Evolutionary conservation across 2,113 vertebrate species (phyloP).

Genomic region (Cynopterus brachyotis): DNA sequence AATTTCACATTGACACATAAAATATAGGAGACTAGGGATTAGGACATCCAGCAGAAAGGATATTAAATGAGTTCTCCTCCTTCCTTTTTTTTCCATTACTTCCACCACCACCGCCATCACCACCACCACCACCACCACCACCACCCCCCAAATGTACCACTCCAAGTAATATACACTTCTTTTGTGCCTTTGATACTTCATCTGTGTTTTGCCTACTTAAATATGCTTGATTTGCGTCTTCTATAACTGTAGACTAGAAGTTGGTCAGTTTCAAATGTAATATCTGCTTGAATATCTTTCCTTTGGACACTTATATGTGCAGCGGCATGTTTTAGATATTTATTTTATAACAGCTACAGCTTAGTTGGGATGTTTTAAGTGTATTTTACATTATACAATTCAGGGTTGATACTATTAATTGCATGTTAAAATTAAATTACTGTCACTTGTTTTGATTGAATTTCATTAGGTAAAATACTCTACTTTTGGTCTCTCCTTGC

Average conservation of each 20-base stretch:
- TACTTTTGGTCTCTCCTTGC: conserved; percentile 49
- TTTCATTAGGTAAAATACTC: conserved; percentile 53
- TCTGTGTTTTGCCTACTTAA: conserved; percentile 67
- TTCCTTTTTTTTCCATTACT: conserved; percentile 44
- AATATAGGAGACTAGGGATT: conserved; percentile 51
- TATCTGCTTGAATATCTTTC: conserved; percentile 68
- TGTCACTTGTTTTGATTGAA: conserved; percentile 57
- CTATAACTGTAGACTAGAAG: conserved; percentile 79
- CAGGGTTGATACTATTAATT: conserved; percentile 53
- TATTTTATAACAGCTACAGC: conserved; percentile 39
- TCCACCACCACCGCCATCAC: conserved; percentile 5
- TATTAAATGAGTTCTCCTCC: conserved; percentile 28
- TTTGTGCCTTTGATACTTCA: conserved; percentile 59
- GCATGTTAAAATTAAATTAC: conserved; percentile 69
- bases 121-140: background rate
- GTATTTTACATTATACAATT: conserved; percentile 32
- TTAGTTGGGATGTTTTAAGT: conserved; percentile 55
- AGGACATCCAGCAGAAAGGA: conserved; percentile 21
- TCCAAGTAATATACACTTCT: conserved; percentile 42
- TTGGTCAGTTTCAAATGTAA: conserved; percentile 61
- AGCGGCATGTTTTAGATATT: conserved; percentile 49
- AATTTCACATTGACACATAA: conserved; percentile 64
- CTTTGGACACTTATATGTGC: conserved; percentile 53
- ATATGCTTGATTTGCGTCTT: conserved; percentile 76
- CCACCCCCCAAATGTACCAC: conserved; percentile 60